Conservation (phyloP, 2,888 invertebrate species). For the Pseudoips prasinana region DNA sequence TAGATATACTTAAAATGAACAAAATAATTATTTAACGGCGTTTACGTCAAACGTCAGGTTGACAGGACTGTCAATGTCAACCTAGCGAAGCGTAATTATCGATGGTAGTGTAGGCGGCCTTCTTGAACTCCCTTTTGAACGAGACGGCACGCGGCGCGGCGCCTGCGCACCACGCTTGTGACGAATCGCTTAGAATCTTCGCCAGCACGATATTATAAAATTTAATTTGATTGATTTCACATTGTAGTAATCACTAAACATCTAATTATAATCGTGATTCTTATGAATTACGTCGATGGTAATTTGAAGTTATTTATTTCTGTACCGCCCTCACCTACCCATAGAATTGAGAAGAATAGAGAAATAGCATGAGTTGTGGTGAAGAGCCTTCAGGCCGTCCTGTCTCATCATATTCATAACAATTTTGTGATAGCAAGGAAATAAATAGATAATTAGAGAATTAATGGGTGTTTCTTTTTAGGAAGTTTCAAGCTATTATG, state of each 20-base stretch:
- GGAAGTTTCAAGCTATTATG: no score
- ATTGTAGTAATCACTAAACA: no score
- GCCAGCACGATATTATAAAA: no score
- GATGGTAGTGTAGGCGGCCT: not conserved
- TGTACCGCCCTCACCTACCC: not conserved
- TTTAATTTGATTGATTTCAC: no score
- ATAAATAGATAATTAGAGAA: no score
- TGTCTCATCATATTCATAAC: not conserved
- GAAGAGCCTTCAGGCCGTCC: not conserved
- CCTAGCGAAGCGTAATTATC: not conserved
- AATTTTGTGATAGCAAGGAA: no score
- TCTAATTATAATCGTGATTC: no score
- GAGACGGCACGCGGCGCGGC: not conserved
- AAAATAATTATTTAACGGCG: no score
- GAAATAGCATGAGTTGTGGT: not conserved
- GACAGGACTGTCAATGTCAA: no score
- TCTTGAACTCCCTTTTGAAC: not conserved
- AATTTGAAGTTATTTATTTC: not conserved
- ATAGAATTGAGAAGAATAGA: not conserved
- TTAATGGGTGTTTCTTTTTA: no score
- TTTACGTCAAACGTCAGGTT: no score
- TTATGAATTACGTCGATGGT: not conserved
- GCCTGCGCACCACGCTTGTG: no score
- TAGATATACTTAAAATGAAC: not conserved
- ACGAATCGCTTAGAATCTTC: not conserved